Evolutionary conservation across 2,888 invertebrate species (phyloP).

Genomic region (Leptinotarsa rubiginosa): DNA sequence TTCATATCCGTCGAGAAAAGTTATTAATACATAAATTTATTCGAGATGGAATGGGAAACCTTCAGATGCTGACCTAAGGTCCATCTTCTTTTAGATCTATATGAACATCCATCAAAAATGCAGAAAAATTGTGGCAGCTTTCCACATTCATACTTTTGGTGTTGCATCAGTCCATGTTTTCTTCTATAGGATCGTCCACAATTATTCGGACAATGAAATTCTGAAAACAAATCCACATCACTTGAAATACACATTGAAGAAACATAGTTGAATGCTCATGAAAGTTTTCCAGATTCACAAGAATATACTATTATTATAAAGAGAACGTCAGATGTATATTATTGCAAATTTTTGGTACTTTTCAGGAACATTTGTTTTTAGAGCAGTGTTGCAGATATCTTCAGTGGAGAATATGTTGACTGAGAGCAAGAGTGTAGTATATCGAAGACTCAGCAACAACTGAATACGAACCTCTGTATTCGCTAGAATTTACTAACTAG

Average conservation of each 20-base stretch:
- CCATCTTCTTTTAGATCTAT: slow-evolving; percentile 28
- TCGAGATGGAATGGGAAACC: neutral
- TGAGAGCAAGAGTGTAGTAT: too few species aligned
- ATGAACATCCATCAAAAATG: slow-evolving; percentile 21
- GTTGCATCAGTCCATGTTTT: slow-evolving; percentile 75
- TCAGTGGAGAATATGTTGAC: too few species aligned
- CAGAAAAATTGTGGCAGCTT: slow-evolving; percentile 28
- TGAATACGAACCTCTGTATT: too few species aligned
- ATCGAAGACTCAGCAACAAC: too few species aligned
- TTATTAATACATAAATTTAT: neutral
- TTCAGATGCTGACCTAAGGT: slow-evolving; percentile 22
- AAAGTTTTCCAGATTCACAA: too few species aligned
- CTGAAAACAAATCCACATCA: slow-evolving; percentile 1
- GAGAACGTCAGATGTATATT: too few species aligned
- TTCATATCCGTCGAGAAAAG: neutral
- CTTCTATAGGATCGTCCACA: slow-evolving; percentile 70
- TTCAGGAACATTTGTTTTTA: too few species aligned
- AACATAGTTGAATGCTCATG: neutral
- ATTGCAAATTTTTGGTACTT: too few species aligned
- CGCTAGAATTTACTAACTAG: too few species aligned
- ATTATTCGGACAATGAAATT: slow-evolving; percentile 3
- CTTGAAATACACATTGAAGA: neutral
- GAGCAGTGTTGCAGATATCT: too few species aligned
- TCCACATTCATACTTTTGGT: slow-evolving; percentile 32
- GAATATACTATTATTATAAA: too few species aligned